Percentiles rank a stretch among this genome's conserved stretches.
Evolutionary conservation across 1,140 invertebrate genomes (phyloP).

Genomic region (Atopsyche davidsoni): DNA sequence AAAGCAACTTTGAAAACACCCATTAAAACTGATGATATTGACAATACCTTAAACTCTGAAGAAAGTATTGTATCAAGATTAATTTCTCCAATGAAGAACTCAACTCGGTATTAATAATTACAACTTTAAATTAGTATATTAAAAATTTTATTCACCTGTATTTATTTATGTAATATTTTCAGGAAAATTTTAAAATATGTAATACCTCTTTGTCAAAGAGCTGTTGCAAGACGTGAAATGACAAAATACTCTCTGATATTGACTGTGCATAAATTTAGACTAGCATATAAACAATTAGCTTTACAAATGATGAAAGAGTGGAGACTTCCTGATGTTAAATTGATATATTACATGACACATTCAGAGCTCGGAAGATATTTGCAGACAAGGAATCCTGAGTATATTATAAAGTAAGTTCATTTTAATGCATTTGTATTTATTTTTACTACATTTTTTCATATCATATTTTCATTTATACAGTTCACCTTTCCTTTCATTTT

Average conservation of each 20-base stretch:
- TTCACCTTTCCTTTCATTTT: too few species aligned
- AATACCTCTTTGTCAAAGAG: slow-evolving; percentile 52
- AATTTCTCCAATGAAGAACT: slow-evolving; percentile 44
- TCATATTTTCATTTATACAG: neutral
- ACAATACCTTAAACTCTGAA: slow-evolving; percentile 11
- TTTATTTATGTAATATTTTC: slow-evolving; percentile 32
- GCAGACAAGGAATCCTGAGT: slow-evolving; percentile 45
- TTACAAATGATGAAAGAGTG: slow-evolving; percentile 54
- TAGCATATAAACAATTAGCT: slow-evolving; percentile 54
- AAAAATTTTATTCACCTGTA: slow-evolving; percentile 13
- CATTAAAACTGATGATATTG: slow-evolving; percentile 27
- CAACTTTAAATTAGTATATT: slow-evolving; percentile 2
- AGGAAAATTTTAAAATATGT: slow-evolving; percentile 47
- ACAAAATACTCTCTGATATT: slow-evolving; percentile 60
- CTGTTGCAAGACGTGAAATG: slow-evolving; percentile 58
- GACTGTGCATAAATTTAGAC: slow-evolving; percentile 54
- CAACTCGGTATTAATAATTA: slow-evolving; percentile 38
- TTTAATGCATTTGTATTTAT: too few species aligned
- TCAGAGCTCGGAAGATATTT: slow-evolving; percentile 59
- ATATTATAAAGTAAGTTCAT: slow-evolving; percentile 63
- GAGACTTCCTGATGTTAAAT: slow-evolving; percentile 56
- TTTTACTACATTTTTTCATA: neutral
- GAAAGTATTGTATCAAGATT: slow-evolving; percentile 43
- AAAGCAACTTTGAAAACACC: slow-evolving; percentile 44
- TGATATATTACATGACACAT: slow-evolving; percentile 66